phyloP scores from a whole-genome alignment of 2,113 vertebrate species.

The Eubucco bourcierii region DNA sequence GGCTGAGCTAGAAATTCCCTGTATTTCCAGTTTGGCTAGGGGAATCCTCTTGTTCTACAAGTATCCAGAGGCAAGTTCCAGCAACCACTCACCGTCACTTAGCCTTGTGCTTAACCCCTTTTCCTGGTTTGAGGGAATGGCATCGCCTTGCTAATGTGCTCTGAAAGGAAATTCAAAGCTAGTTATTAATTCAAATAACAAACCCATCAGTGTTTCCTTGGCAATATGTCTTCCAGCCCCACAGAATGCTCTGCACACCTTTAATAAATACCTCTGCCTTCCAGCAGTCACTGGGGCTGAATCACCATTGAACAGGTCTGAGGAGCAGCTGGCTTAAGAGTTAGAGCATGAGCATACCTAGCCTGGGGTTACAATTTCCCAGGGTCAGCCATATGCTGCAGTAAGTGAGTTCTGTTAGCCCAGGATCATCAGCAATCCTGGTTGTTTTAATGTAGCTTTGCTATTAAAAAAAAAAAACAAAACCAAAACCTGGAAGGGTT shows the following conservation, averaged over 20 bases:
- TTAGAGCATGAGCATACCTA: not conserved
- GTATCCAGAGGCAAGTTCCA: not conserved
- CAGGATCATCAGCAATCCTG: not conserved
- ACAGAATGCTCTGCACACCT: not conserved
- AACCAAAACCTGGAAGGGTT: not conserved
- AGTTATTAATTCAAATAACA: not conserved
- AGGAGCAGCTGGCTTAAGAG: not conserved
- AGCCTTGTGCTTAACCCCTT: not conserved
- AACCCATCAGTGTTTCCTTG: not conserved
- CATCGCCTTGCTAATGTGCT: not conserved
- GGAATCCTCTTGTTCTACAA: not conserved
- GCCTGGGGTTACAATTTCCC: not conserved
- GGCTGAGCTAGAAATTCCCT: not conserved
- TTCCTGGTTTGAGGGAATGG: not conserved
- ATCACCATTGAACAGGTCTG: not conserved
- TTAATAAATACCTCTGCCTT: not conserved
- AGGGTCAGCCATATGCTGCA: not conserved
- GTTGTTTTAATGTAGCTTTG: not conserved
- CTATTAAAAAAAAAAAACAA: not conserved
- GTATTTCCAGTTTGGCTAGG: not conserved
- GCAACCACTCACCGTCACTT: not conserved
- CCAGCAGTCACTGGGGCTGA: not conserved
- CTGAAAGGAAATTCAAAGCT: not conserved
- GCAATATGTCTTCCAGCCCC: not conserved
- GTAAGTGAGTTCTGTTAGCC: not conserved